Percentiles rank a stretch among this genome's conserved stretches.
Evolutionary conservation across 2,113 vertebrate species (phyloP).

Genomic region (Sterna hirundo): DNA sequence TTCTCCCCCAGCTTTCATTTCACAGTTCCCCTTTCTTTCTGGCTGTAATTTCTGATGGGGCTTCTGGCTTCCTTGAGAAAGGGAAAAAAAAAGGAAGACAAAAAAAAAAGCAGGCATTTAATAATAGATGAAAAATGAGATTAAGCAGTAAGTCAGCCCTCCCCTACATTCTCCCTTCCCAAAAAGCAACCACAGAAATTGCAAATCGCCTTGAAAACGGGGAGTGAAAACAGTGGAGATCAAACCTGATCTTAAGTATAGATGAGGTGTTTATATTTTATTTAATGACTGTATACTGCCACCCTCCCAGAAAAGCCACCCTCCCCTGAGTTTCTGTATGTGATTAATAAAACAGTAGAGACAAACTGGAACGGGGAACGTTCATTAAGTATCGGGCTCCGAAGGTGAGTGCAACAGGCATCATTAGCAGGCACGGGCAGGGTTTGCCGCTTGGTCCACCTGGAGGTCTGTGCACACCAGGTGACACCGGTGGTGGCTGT

Average conservation of each 20-base stretch:
- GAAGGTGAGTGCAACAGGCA: fast-evolving
- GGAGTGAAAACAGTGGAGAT: background rate
- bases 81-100: background rate
- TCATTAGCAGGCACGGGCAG: fast-evolving
- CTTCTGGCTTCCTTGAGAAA: slow-evolving; percentile 7
- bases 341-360: background rate
- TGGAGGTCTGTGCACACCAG: background rate
- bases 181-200: slow-evolving; percentile 8
- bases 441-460: background rate
- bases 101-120: background rate
- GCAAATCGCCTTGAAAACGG: background rate
- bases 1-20: background rate
- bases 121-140: slow-evolving; percentile 65
- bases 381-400: background rate
- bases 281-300: background rate
- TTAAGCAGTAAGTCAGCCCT: slow-evolving; percentile 27
- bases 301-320: background rate
- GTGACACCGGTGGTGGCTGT: background rate
- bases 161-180: background rate
- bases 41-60: background rate
- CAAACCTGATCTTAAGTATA: slow-evolving; percentile 5
- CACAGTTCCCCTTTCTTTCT: background rate
- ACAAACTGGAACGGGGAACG: background rate
- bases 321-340: background rate
- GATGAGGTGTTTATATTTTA: slow-evolving; percentile 56